These are phyloP conservation scores for Agriopis aurantiaria DNA, from an alignment of 2,888 invertebrate species.

Conservation along the genomic window DNA sequence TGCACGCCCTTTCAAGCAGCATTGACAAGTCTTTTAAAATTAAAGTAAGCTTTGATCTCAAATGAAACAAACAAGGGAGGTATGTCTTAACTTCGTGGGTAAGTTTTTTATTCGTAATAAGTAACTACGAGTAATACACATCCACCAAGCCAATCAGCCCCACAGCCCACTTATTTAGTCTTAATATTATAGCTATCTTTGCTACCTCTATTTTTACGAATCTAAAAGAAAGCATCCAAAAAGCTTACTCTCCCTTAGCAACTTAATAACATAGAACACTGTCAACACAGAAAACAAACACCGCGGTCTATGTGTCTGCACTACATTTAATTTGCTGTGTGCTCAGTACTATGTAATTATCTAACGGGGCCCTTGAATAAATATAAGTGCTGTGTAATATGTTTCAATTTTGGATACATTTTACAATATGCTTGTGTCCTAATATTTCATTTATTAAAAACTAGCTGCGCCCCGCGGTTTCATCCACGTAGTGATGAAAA, in stretches of 20 bases:
- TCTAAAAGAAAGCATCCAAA: background rate
- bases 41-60: too few species aligned
- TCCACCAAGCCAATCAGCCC: background rate
- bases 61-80: too few species aligned
- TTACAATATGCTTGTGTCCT: too few species aligned
- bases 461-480: too few species aligned
- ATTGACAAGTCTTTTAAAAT: too few species aligned
- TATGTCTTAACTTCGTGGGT: too few species aligned
- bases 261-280: slow-evolving; percentile 19
- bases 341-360: slow-evolving; percentile 43
- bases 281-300: slow-evolving; percentile 29
- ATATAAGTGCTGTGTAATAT: background rate
- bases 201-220: background rate
- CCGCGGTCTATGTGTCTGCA: slow-evolving; percentile 2
- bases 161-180: too few species aligned
- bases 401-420: background rate
- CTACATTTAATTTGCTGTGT: slow-evolving; percentile 32
- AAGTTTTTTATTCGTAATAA: too few species aligned
- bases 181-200: background rate
- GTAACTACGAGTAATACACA: too few species aligned
- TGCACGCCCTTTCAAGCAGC: too few species aligned
- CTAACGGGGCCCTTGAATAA: slow-evolving; percentile 39
- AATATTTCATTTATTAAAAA: too few species aligned
- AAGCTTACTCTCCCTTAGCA: background rate
- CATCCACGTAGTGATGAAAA: too few species aligned